Base-by-base conservation (phyloP, 2,888 invertebrate genomes). In the Latrodectus elegans region DNA sequence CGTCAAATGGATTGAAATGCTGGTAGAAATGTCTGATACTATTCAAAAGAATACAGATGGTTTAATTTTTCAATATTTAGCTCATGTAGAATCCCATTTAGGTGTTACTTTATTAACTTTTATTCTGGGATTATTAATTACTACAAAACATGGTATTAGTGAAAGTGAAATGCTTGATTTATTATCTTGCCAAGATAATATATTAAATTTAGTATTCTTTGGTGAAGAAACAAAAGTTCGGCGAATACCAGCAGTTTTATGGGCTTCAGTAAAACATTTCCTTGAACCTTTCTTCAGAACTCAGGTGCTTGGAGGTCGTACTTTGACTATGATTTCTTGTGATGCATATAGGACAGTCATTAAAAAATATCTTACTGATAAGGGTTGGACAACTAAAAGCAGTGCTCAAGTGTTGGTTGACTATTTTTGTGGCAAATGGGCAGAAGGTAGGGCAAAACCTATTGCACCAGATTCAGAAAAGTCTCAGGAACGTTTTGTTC, bases 81-180 rank as follows among this genome's bases (percentile, higher is more conserved):
- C 84, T 22, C 73, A 84, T 70, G 80, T 89, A 52, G 89, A 89
- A 89, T 81, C 78, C 49, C 84, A 85, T 78, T 70, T 89, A 38
- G 88, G 89, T 49, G 77, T 77, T 17, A 84, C 77, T 12, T 68
- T 87, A 53, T 68, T 92, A n/a, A 91, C 91, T 78, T 90, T 91
- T 85, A 94, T 96, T 79, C 93, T 97, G 64, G 94, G 96, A 3
- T 94, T 96, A 88, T 93, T 97, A 85, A 94, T 95, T 0, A 95
- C 95, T 4, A 94, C 96, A 10, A 94, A 95, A 81, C 94, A 95
- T 91, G 97, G 97, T 3, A 93, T 97, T 72, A 95, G 95, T 26
- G 96, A 96, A 91, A 95, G 95, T 8, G 97, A 97, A 93, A 95
- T 96, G 92, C 93, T 96, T 91, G 96, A 93, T 83, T 89, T 93